Evolutionary conservation across 2,797 vertebrate genomes (phyloP).

Genomic region (Pantherophis alleghaniensis): DNA sequence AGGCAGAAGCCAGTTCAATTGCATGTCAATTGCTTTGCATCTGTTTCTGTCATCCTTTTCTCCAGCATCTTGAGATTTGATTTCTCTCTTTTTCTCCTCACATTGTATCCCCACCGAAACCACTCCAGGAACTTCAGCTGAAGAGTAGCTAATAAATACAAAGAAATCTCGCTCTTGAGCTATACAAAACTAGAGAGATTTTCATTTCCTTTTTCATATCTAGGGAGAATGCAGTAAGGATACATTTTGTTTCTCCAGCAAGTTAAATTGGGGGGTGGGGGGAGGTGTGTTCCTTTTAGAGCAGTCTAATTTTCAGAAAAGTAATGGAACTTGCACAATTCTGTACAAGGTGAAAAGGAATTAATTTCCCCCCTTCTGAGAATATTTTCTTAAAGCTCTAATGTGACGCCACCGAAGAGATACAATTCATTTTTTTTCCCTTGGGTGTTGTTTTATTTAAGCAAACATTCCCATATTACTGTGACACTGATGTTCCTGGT

Average conservation of each 20-base stretch:
- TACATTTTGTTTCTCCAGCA: no score
- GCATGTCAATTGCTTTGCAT: not conserved
- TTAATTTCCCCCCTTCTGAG: not conserved
- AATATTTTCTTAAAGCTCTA: not conserved
- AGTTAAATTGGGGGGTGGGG: not conserved
- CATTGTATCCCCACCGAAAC: not conserved
- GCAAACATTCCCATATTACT: not conserved
- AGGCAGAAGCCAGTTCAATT: not conserved
- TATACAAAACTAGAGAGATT: not conserved
- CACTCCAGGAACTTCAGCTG: not conserved
- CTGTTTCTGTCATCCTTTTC: not conserved
- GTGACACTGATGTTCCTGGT: not conserved
- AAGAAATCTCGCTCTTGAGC: not conserved
- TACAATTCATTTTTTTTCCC: not conserved
- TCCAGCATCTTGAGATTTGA: not conserved
- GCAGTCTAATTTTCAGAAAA: not conserved
- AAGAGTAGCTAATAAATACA: not conserved
- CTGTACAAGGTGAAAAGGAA: not conserved
- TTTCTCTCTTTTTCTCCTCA: not conserved
- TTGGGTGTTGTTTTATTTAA: not conserved
- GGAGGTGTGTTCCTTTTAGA: not conserved
- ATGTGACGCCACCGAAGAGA: not conserved
- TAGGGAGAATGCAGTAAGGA: not conserved
- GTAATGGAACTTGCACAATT: not conserved
- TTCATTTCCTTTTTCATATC: not conserved